phyloP scores from a whole-genome alignment of 2,888 invertebrate genomes.

The Nowickia ferox region DNA sequence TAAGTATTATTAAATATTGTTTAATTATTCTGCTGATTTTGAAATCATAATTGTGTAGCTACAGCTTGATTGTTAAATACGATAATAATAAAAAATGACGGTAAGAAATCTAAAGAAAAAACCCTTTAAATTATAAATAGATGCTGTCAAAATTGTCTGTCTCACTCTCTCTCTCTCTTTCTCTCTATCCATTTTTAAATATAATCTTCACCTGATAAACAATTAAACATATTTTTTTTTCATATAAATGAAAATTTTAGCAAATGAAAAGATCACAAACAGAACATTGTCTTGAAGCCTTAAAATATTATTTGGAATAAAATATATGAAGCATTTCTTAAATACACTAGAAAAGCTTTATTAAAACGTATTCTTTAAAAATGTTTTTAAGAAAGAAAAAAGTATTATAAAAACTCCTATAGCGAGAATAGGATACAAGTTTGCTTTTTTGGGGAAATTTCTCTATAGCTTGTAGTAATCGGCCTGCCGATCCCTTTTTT shows the following conservation, averaged over 20 bases:
- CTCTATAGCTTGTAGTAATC: too few relatives aligned
- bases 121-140: constrained; percentile 28
- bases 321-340: too few relatives aligned
- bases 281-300: constrained; percentile 32
- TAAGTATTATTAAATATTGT: constrained; percentile 69
- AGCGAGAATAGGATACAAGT: too few relatives aligned
- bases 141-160: constrained; percentile 33
- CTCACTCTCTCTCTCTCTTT: constrained; percentile 30
- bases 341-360: too few relatives aligned
- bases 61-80: constrained; percentile 74
- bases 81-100: constrained; percentile 34
- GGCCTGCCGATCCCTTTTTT: too few relatives aligned
- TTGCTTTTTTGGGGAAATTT: too few relatives aligned
- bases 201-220: constrained; percentile 69
- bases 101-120: constrained; percentile 61
- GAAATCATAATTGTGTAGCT: constrained; percentile 80
- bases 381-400: too few relatives aligned
- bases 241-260: constrained; percentile 18
- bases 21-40: constrained; percentile 68
- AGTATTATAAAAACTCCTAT: too few relatives aligned
- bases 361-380: too few relatives aligned
- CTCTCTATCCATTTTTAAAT: constrained; percentile 53
- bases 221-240: constrained; percentile 15
- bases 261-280: constrained; percentile 23
- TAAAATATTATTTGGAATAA: neutral